Percentiles rank a stretch among this genome's conserved stretches.
These are phyloP conservation scores for Enteromius treurensis DNA, from an alignment of 2,797 vertebrate species.

Conservation along the genomic window DNA sequence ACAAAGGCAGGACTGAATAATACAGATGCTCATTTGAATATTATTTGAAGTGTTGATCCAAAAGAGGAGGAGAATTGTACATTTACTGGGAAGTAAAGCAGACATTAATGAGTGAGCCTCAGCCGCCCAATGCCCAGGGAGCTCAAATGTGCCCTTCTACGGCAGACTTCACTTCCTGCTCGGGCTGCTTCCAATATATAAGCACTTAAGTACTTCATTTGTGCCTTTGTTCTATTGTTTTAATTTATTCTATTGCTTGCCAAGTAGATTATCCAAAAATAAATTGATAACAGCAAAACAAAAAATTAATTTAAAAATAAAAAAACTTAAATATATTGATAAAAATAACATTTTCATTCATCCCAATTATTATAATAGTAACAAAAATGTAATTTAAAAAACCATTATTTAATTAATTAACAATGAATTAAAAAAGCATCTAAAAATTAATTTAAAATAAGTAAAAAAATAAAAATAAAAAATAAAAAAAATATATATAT, in stretches of 20 bases:
- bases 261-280: not conserved
- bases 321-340: not conserved
- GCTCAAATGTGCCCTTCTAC: not conserved
- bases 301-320: not conserved
- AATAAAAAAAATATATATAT: not conserved
- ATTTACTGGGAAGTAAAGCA: slow-evolving; percentile 53
- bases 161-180: slow-evolving; percentile 11
- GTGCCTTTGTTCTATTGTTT: not conserved
- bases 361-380: no score
- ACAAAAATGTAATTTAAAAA: no score
- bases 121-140: not conserved
- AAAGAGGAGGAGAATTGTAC: slow-evolving; percentile 46
- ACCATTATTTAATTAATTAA: no score
- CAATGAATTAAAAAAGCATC: no score
- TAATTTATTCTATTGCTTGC: not conserved
- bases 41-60: slow-evolving; percentile 50
- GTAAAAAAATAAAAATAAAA: not conserved
- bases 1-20: slow-evolving; percentile 51
- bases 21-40: slow-evolving; percentile 56
- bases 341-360: no score
- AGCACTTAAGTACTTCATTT: not conserved
- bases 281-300: not conserved
- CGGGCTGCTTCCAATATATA: not conserved
- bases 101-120: slow-evolving; percentile 46
- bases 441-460: no score